A percentile compares a stretch with the other conserved stretches of the same genome.
These are phyloP conservation scores for Motacilla alba DNA, from an alignment of 2,113 vertebrate genomes.

Conservation along the genomic window DNA sequence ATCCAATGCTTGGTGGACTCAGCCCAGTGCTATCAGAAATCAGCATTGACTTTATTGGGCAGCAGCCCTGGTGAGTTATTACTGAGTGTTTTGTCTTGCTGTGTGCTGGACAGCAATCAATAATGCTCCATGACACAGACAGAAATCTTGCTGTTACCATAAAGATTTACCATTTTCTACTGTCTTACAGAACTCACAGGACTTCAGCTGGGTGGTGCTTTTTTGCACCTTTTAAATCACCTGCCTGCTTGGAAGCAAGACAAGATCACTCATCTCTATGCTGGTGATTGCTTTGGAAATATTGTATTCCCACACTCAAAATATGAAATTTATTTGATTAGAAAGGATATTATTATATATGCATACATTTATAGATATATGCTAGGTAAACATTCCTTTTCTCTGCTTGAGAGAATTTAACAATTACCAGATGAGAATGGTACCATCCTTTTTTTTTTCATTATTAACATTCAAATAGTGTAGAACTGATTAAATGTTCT, in stretches of 20 bases:
- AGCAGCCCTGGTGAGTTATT: slow-evolving; percentile 4
- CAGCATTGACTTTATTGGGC: slow-evolving; percentile 45
- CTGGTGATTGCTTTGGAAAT: accelerated
- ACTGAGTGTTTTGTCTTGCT: background rate
- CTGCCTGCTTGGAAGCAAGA: background rate
- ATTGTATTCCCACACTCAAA: background rate
- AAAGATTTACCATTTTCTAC: slow-evolving; percentile 3
- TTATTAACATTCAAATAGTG: background rate
- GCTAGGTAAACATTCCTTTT: background rate
- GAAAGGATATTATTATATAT: background rate
- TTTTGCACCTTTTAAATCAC: background rate
- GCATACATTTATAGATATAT: no score
- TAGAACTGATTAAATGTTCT: background rate
- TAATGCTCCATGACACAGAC: background rate
- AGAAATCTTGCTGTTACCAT: background rate
- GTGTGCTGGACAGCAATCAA: background rate
- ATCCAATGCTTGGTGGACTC: background rate
- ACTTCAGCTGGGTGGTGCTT: background rate
- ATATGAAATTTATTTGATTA: background rate
- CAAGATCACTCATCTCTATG: background rate
- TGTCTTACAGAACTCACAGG: background rate
- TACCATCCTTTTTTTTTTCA: background rate
- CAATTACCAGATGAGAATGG: background rate
- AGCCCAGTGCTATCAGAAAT: background rate
- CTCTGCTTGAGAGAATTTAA: background rate